phyloP scores from a whole-genome alignment of 1,140 invertebrate genomes.

The Globodera ellingtonae region DNA sequence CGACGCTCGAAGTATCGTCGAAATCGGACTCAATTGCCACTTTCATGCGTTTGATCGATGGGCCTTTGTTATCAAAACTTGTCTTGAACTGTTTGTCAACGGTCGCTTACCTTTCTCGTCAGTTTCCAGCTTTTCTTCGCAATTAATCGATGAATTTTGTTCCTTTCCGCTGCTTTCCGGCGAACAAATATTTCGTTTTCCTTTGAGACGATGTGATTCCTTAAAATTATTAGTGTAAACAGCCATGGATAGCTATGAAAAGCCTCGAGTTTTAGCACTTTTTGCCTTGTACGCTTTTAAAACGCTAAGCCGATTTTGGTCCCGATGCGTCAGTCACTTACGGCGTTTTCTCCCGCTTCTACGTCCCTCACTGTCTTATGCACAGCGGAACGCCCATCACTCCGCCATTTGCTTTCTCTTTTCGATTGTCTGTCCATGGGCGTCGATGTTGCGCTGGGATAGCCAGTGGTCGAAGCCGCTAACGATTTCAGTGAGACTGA shows the following conservation, averaged over 20 bases:
- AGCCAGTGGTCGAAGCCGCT: neutral
- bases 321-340: neutral
- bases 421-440: neutral
- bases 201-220: neutral
- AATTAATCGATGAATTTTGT: neutral
- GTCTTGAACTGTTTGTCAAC: neutral
- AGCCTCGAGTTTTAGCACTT: neutral
- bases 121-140: neutral
- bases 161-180: neutral
- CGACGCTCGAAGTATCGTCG: neutral
- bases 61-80: neutral
- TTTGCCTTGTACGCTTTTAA: neutral
- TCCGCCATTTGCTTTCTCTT: constrained; percentile 13
- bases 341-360: neutral
- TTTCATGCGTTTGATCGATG: neutral
- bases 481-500: constrained; percentile 8
- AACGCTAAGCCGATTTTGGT: neutral
- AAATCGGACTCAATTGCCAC: neutral
- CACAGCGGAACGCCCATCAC: constrained; percentile 1
- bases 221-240: neutral
- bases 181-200: neutral
- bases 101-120: neutral
- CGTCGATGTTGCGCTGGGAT: constrained; percentile 8
- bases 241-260: too few species aligned
- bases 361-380: neutral